These are phyloP conservation scores for Vollenhovia emeryi DNA, from an alignment of 1,140 invertebrate genomes.

Conservation along the genomic window DNA sequence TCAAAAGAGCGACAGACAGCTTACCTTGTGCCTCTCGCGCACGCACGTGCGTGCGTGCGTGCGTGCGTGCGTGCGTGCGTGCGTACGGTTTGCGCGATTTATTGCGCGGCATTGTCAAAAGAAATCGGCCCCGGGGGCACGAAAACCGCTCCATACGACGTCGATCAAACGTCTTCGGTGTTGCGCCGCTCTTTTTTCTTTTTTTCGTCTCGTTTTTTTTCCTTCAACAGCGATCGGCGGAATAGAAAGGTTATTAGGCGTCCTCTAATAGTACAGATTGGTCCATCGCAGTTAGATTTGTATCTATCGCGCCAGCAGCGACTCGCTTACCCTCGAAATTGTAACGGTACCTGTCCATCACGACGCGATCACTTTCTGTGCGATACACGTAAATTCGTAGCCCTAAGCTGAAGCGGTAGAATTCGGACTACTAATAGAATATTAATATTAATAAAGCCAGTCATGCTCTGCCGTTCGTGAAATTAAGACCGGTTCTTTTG, in stretches of 20 bases:
- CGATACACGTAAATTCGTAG: slow-evolving; percentile 8
- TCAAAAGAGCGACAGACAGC: slow-evolving; percentile 64
- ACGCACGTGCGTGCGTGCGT: neutral
- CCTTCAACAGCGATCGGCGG: neutral
- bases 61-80: neutral
- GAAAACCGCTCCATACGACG: slow-evolving; percentile 22
- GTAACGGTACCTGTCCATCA: slow-evolving; percentile 70
- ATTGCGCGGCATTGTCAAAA: slow-evolving; percentile 60
- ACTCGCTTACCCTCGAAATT: slow-evolving; percentile 61
- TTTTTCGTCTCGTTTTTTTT: neutral
- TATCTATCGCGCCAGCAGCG: slow-evolving; percentile 56
- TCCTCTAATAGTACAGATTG: slow-evolving; percentile 60
- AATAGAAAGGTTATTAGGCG: slow-evolving; percentile 63
- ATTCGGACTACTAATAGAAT: slow-evolving; percentile 12
- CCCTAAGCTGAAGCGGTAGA: neutral
- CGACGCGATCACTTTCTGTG: slow-evolving; percentile 19
- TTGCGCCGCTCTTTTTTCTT: neutral
- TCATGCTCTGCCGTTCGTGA: too few relatives aligned
- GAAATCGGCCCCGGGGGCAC: slow-evolving; percentile 36
- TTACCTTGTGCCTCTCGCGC: slow-evolving; percentile 35
- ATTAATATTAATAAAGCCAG: too few relatives aligned
- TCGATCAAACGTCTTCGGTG: slow-evolving; percentile 26
- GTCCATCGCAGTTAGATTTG: slow-evolving; percentile 57
- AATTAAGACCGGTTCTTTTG: too few relatives aligned
- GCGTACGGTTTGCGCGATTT: slow-evolving; percentile 39